Evolutionary conservation across 2,888 invertebrate species (phyloP).

Genomic region (Hyalella azteca): DNA sequence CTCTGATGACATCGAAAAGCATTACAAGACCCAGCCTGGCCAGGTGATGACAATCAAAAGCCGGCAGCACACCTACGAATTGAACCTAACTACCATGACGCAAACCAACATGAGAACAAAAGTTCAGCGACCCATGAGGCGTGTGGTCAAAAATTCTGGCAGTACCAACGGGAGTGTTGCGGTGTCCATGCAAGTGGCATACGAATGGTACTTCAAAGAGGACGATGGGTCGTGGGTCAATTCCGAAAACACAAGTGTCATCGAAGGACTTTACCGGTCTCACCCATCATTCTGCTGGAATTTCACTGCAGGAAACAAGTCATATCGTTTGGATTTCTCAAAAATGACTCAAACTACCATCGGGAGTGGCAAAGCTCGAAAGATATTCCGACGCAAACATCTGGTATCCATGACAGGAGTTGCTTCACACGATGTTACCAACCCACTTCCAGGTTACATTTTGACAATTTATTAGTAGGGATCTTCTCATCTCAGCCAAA

Average conservation of each 20-base stretch:
- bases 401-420: not conserved
- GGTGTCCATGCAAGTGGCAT: not conserved
- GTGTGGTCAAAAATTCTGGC: not conserved
- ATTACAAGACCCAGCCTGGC: not conserved
- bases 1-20: constrained; percentile 8
- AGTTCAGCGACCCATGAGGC: not conserved
- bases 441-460: too few relatives aligned
- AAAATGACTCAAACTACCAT: constrained; percentile 49
- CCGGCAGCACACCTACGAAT: not conserved
- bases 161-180: too few relatives aligned
- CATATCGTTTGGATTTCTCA: constrained; percentile 37
- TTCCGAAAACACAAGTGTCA: not conserved
- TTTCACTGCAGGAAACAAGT: not conserved
- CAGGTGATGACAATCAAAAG: not conserved
- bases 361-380: constrained; percentile 18
- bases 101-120: constrained; percentile 6
- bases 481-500: too few relatives aligned
- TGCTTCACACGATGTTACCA: too few relatives aligned
- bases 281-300: not conserved
- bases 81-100: not conserved
- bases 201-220: constrained; percentile 24
- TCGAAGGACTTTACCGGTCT: not conserved
- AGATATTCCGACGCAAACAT: constrained; percentile 42
- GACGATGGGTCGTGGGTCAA: constrained; percentile 22
- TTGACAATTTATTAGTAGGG: too few relatives aligned